Conservation (phyloP, 2,797 vertebrate species). For the Phataginus tricuspis region DNA sequence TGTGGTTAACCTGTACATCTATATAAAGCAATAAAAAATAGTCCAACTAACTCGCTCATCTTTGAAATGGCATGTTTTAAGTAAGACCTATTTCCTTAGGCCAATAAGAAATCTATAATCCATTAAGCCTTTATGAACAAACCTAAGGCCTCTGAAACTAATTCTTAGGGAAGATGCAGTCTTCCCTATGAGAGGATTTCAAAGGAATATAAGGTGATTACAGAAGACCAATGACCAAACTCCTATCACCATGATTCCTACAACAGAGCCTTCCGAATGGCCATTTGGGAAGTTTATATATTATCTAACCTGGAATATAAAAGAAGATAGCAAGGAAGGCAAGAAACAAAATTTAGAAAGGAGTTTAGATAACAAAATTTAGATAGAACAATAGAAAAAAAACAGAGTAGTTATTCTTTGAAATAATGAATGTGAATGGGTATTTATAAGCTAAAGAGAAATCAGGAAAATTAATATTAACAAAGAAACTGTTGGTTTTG, state of each 20-base stretch:
- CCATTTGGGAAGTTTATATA: background rate
- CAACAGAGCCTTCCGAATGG: background rate
- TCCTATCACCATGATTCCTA: background rate
- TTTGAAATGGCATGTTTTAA: slow-evolving; percentile 69
- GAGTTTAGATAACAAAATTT: background rate
- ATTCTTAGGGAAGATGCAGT: slow-evolving; percentile 62
- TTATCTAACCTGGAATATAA: background rate
- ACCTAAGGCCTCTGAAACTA: slow-evolving; percentile 70
- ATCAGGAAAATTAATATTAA: background rate
- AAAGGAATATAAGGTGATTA: slow-evolving; percentile 59
- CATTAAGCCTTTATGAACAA: slow-evolving; percentile 72
- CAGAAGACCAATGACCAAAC: slow-evolving; percentile 30
- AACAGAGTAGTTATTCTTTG: background rate
- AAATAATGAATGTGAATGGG: background rate
- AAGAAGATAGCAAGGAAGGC: background rate
- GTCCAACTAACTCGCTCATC: background rate
- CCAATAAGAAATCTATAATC: slow-evolving; percentile 69
- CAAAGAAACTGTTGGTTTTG: background rate
- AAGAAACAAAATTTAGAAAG: slow-evolving; percentile 30
- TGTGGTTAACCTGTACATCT: background rate
- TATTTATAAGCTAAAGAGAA: slow-evolving; percentile 13
- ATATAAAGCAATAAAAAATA: slow-evolving; percentile 4
- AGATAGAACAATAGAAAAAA: background rate
- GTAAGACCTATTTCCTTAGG: slow-evolving; percentile 48
- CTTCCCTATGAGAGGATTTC: slow-evolving; percentile 29